These are phyloP conservation scores for Rhabdornis inornatus DNA, from an alignment of 2,113 vertebrate genomes.

Conservation along the genomic window DNA sequence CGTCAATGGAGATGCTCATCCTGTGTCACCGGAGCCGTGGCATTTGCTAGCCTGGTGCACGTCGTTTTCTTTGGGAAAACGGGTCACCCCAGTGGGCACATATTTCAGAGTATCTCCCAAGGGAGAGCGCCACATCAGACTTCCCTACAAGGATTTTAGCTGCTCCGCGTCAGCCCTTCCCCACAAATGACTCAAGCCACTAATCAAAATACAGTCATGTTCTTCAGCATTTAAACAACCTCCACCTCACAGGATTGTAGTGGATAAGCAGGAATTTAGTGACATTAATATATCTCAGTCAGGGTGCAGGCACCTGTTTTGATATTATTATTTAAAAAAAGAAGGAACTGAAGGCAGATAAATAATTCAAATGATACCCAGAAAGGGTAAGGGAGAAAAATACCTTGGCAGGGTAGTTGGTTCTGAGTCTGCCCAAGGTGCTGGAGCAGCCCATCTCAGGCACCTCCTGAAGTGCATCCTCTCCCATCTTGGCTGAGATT, in stretches of 20 bases:
- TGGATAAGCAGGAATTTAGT: neutral
- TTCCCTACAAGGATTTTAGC: slow-evolving; percentile 59
- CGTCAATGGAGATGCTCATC: neutral
- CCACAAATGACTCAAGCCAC: slow-evolving; percentile 54
- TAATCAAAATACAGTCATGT: slow-evolving; percentile 45
- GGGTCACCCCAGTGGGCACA: slow-evolving; percentile 46
- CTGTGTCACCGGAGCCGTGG: neutral
- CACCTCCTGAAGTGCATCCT: neutral
- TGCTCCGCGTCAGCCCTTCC: slow-evolving; percentile 42
- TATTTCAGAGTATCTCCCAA: slow-evolving; percentile 25
- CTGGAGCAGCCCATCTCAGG: neutral
- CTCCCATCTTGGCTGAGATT: neutral
- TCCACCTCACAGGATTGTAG: neutral
- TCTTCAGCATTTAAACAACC: slow-evolving; percentile 29
- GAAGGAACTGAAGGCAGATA: neutral
- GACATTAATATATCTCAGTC: neutral
- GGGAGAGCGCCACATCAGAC: slow-evolving; percentile 45
- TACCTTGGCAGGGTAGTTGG: neutral
- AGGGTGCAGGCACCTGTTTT: neutral
- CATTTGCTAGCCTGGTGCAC: neutral
- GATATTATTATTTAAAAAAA: neutral
- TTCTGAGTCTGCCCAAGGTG: neutral
- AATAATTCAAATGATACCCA: neutral
- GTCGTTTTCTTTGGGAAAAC: neutral
- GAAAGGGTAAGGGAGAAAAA: neutral